Percentiles rank a stretch among this genome's conserved stretches.
Evolutionary conservation across 2,797 vertebrate species (phyloP).

Genomic region (Vultur gryphus): DNA sequence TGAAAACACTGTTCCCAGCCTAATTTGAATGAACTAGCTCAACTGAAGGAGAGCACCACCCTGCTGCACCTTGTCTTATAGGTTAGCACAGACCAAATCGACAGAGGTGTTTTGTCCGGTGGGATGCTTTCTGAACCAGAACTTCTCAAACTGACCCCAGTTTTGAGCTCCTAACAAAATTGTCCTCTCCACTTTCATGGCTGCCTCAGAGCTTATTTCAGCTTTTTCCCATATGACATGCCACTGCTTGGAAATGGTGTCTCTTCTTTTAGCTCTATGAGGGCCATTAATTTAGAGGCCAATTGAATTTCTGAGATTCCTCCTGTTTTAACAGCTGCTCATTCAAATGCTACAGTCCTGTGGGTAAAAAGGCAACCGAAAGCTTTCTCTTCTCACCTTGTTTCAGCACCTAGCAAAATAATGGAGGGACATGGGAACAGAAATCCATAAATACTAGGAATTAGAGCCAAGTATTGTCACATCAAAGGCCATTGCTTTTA

Average conservation of each 20-base stretch:
- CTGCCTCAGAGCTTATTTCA: background rate
- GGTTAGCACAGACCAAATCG: background rate
- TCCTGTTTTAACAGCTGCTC: background rate
- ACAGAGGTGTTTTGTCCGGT: background rate
- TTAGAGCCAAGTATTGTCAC: background rate
- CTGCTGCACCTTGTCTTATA: background rate
- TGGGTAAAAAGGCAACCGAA: background rate
- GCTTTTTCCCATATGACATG: fast-evolving
- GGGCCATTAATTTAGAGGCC: background rate
- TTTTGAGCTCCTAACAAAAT: background rate
- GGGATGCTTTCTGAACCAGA: background rate
- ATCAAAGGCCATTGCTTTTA: background rate
- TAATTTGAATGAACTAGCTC: background rate
- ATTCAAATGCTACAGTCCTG: background rate
- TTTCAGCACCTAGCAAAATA: background rate
- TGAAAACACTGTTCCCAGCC: background rate
- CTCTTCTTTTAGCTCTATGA: background rate
- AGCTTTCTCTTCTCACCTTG: background rate
- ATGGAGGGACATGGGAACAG: background rate
- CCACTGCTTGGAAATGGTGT: background rate
- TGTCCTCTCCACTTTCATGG: background rate
- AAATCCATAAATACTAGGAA: background rate
- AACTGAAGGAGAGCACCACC: background rate
- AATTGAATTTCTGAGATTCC: background rate
- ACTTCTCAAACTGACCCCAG: background rate